phyloP scores from a whole-genome alignment of 2,113 vertebrate species.

The Passer montanus region DNA sequence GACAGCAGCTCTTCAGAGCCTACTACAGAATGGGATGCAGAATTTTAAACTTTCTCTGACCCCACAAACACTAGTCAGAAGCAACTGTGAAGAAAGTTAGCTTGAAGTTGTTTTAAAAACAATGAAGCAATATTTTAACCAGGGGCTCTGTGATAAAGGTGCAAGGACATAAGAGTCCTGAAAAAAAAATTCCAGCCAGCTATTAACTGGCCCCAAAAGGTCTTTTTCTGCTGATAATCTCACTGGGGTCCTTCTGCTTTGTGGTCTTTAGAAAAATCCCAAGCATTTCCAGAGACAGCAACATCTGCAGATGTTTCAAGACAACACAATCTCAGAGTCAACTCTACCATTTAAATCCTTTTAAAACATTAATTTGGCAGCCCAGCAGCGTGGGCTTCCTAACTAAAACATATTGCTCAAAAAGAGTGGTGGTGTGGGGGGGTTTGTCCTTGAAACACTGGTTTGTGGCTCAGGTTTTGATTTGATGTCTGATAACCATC shows the following conservation, averaged over 20 bases:
- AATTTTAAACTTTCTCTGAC: background rate
- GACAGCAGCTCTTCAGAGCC: background rate
- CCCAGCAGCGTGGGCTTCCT: background rate
- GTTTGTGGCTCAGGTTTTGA: background rate
- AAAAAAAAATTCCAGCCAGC: slow-evolving; percentile 6
- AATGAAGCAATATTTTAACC: background rate
- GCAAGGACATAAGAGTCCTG: background rate
- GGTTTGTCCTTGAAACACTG: background rate
- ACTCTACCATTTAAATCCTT: background rate
- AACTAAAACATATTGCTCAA: background rate
- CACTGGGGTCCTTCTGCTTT: background rate
- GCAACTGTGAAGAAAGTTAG: background rate
- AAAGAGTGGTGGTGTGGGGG: background rate
- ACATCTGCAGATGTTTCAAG: slow-evolving; percentile 31
- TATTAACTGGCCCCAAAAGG: background rate
- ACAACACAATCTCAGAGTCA: background rate
- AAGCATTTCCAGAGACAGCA: background rate
- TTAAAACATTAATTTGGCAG: background rate
- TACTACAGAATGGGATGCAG: background rate
- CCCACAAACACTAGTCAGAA: background rate
- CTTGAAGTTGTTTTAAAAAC: background rate
- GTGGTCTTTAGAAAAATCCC: slow-evolving; percentile 5
- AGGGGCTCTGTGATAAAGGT: background rate
- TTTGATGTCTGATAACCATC: background rate
- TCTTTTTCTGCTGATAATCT: background rate